Percentiles rank a stretch among this genome's conserved stretches.
Evolutionary conservation across 2,888 invertebrate genomes (phyloP).

Genomic region (Cynaeus angustus): DNA sequence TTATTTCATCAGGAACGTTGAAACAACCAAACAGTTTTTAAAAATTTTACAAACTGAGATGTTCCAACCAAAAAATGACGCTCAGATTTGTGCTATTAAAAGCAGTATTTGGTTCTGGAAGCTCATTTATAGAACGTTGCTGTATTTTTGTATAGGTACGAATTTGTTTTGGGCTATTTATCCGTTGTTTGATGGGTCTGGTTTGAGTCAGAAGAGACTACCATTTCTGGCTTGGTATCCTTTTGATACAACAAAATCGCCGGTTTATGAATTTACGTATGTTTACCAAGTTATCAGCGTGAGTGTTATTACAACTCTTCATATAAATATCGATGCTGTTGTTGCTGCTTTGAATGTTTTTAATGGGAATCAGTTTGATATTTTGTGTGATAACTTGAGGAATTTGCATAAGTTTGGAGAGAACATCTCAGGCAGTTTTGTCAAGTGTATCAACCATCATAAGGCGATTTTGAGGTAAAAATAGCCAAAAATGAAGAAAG

Average conservation of each 20-base stretch:
- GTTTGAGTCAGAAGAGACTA: conserved; percentile 8
- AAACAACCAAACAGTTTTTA: conserved; percentile 13
- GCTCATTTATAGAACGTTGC: conserved; percentile 1
- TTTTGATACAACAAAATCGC: conserved; percentile 19
- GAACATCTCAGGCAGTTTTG: neutral
- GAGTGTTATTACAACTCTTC: conserved; percentile 11
- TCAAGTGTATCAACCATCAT: conserved; percentile 20
- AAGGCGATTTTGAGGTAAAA: conserved; percentile 15
- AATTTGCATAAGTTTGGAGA: neutral
- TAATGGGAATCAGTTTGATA: conserved; percentile 21
- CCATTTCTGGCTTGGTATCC: conserved; percentile 38
- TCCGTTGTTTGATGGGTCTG: conserved; percentile 19
- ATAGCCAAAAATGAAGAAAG: neutral
- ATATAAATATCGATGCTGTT: conserved; percentile 17
- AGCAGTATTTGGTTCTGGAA: conserved; percentile 12
- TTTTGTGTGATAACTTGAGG: conserved; percentile 28
- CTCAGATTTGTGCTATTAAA: neutral
- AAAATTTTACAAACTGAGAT: conserved; percentile 9
- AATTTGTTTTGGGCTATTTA: conserved; percentile 4
- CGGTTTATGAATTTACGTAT: conserved; percentile 31
- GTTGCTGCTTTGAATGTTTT: conserved; percentile 14
- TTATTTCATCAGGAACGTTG: conserved; percentile 19
- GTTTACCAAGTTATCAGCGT: conserved; percentile 19
- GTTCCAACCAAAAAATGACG: conserved; percentile 28
- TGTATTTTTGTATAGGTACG: neutral